Evolutionary conservation across 2,888 invertebrate species (phyloP).

Genomic region (Agriopis leucophaearia): DNA sequence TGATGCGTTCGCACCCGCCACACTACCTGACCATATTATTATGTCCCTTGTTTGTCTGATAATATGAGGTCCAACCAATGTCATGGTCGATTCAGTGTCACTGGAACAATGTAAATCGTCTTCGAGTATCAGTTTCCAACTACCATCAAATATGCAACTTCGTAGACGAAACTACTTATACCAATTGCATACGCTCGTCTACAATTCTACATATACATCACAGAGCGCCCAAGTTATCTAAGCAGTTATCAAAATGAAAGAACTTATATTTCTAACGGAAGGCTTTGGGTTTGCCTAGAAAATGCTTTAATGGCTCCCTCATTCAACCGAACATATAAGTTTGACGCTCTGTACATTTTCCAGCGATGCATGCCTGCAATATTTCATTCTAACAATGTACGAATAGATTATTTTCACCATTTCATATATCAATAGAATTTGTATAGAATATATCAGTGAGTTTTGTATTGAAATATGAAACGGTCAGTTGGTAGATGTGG

Average conservation of each 20-base stretch:
- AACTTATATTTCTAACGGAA: not conserved
- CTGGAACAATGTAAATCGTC: slow-evolving; percentile 5
- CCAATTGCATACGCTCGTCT: slow-evolving; percentile 62
- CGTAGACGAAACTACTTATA: slow-evolving; percentile 64
- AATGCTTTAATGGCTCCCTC: not conserved
- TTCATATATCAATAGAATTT: slow-evolving; percentile 29
- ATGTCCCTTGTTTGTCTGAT: too few species aligned
- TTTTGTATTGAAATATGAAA: slow-evolving; percentile 14
- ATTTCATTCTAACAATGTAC: slow-evolving; percentile 38
- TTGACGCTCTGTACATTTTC: not conserved
- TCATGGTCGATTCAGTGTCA: too few species aligned
- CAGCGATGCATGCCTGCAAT: slow-evolving; percentile 40
- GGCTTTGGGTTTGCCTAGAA: not conserved
- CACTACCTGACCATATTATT: too few species aligned
- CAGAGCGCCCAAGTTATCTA: not conserved
- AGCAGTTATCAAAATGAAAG: not conserved
- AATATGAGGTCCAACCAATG: too few species aligned
- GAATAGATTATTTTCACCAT: slow-evolving; percentile 35
- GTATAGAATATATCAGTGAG: slow-evolving; percentile 21
- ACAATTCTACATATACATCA: slow-evolving; percentile 46
- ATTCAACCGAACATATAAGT: not conserved
- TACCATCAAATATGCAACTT: slow-evolving; percentile 68
- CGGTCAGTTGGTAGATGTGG: slow-evolving; percentile 11
- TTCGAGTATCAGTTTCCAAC: slow-evolving; percentile 43
- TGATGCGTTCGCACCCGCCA: too few species aligned